These are phyloP conservation scores for Anolis carolinensis DNA, from an alignment of 2,113 vertebrate species.

Conservation along the genomic window DNA sequence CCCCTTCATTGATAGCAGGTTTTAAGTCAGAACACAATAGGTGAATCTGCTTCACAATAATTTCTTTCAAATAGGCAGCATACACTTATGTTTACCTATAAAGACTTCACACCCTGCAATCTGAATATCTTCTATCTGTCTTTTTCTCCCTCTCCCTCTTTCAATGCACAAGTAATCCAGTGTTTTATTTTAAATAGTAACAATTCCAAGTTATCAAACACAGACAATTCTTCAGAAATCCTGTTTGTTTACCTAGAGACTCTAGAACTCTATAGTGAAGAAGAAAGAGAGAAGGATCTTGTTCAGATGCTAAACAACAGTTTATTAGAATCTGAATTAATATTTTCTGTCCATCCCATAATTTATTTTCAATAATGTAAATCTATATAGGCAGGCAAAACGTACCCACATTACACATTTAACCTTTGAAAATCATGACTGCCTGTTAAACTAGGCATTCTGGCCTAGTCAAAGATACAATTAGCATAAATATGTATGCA, in stretches of 20 bases:
- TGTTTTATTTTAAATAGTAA: not conserved
- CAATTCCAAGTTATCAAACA: no score
- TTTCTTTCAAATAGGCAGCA: not conserved
- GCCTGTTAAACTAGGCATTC: not conserved
- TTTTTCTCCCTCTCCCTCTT: not conserved
- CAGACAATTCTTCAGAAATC: not conserved
- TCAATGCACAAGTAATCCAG: not conserved
- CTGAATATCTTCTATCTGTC: not conserved
- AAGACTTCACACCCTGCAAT: not conserved
- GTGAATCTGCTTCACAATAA: not conserved
- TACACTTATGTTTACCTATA: not conserved
- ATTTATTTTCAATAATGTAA: not conserved
- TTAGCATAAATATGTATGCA: not conserved
- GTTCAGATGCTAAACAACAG: not conserved
- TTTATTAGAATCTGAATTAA: constrained; percentile 8
- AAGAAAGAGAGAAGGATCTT: not conserved
- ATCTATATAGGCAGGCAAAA: not conserved
- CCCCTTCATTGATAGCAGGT: constrained; percentile 50
- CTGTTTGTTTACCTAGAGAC: not conserved
- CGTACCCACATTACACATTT: not conserved
- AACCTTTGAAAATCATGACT: not conserved
- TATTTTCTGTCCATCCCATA: not conserved
- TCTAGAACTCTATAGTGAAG: not conserved
- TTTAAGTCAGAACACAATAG: constrained; percentile 21
- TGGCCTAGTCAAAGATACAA: not conserved